phyloP scores from a whole-genome alignment of 1,140 invertebrate genomes.

The Nymphalis io region DNA sequence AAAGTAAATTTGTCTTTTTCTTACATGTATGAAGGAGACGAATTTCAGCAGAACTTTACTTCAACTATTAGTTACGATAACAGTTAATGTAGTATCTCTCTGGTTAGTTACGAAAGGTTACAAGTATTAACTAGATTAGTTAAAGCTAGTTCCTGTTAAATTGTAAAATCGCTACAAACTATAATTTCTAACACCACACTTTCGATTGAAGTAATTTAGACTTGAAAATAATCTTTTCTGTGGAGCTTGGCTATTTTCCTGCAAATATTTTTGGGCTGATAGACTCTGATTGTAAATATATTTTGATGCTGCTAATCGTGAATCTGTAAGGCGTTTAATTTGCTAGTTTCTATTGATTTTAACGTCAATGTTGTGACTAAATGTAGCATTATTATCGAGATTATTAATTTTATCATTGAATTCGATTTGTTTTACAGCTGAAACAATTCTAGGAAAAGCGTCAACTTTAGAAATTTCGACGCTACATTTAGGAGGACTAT shows the following conservation, averaged over 20 bases:
- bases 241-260: conserved; percentile 32
- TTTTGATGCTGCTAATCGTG: conserved; percentile 30
- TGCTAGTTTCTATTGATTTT: conserved; percentile 61
- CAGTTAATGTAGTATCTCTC: not conserved
- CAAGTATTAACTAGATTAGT: conserved; percentile 2
- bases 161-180: conserved; percentile 20
- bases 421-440: conserved; percentile 82
- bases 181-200: conserved; percentile 14
- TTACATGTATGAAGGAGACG: not conserved
- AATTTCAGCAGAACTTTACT: not conserved
- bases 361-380: conserved; percentile 74
- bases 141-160: conserved; percentile 15
- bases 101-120: not conserved
- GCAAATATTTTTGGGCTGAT: conserved; percentile 31
- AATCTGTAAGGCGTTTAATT: conserved; percentile 43
- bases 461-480: conserved; percentile 89
- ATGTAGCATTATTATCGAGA: conserved; percentile 31
- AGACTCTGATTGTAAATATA: conserved; percentile 32
- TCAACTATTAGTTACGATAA: not conserved
- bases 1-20: conserved; percentile 7
- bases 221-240: conserved; percentile 4
- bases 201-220: conserved; percentile 15
- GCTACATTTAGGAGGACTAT: conserved; percentile 89
- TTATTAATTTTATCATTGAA: conserved; percentile 40
- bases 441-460: conserved; percentile 88